A percentile compares a stretch with the other conserved stretches of the same genome.
These are phyloP conservation scores for Crepidodera aurea DNA, from an alignment of 2,888 invertebrate species.

Conservation along the genomic window DNA sequence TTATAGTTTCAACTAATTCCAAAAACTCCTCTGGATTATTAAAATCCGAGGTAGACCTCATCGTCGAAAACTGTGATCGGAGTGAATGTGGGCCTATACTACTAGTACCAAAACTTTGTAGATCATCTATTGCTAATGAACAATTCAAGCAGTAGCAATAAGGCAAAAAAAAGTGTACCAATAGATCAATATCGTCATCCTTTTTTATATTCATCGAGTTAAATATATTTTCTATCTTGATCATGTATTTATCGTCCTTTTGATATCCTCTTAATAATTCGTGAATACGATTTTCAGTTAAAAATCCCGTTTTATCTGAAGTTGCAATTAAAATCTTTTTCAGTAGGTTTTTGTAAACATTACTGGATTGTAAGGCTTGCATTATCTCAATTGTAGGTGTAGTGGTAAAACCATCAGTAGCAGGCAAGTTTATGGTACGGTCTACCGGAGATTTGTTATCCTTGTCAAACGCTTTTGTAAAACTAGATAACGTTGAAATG, in stretches of 20 bases:
- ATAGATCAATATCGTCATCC: constrained; percentile 71
- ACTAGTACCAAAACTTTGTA: no score
- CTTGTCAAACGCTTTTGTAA: no score
- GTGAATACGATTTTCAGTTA: constrained; percentile 76
- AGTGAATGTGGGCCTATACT: no score
- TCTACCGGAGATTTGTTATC: no score
- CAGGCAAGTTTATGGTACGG: no score
- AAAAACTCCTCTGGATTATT: no score
- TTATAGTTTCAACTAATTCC: no score
- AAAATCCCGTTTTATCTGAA: constrained; percentile 76
- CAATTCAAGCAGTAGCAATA: constrained; percentile 78
- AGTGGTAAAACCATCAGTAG: neutral
- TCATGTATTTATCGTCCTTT: constrained; percentile 69
- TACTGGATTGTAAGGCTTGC: no score
- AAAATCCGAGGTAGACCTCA: no score
- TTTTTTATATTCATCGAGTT: constrained; percentile 78
- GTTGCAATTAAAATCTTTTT: constrained; percentile 55
- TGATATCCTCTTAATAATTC: constrained; percentile 71
- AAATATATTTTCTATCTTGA: constrained; percentile 80
- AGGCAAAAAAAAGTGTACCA: constrained; percentile 76
- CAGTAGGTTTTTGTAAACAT: constrained; percentile 15
- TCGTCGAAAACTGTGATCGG: no score
- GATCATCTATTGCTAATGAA: no score
- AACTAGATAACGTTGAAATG: constrained; percentile 62
- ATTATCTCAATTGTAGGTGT: neutral